A percentile compares a stretch with the other conserved stretches of the same genome.
phyloP scores from a whole-genome alignment of 2,888 invertebrate species.

The Drosophila parthenogenetica region DNA sequence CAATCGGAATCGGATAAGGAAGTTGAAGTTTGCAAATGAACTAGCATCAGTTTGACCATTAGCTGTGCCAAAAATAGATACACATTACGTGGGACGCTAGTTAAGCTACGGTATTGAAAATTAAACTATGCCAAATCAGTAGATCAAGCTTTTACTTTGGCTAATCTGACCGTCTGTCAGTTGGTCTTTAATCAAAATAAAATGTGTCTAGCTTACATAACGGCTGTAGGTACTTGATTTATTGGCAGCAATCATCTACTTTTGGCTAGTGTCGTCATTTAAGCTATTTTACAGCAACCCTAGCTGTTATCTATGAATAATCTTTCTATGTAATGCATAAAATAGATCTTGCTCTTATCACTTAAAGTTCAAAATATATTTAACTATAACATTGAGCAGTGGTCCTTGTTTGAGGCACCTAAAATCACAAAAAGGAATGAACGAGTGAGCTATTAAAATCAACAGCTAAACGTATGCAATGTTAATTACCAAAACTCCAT shows the following conservation, averaged over 20 bases:
- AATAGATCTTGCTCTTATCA: no score
- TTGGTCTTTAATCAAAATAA: neutral
- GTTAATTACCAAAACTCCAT: neutral
- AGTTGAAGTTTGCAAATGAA: conserved; percentile 41
- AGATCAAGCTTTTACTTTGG: neutral
- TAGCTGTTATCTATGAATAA: no score
- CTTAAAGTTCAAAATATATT: no score
- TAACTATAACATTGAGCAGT: no score
- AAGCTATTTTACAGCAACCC: neutral
- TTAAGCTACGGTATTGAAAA: conserved; percentile 3
- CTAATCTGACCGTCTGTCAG: neutral
- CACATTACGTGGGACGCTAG: conserved; percentile 6
- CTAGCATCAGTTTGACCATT: conserved; percentile 20
- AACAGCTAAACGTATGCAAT: neutral
- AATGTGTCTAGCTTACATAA: neutral
- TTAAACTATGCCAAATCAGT: neutral
- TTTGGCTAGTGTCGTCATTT: neutral
- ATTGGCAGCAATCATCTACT: neutral
- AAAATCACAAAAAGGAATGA: no score
- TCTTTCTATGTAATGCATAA: no score
- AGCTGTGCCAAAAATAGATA: conserved; percentile 35
- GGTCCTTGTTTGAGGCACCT: no score
- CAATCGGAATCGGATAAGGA: conserved; percentile 56
- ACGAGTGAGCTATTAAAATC: neutral
- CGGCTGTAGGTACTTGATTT: conserved; percentile 11